A percentile compares a stretch with the other conserved stretches of the same genome.
Conservation (phyloP, 2,888 invertebrate genomes). For the Tetrapedia diversipes region DNA sequence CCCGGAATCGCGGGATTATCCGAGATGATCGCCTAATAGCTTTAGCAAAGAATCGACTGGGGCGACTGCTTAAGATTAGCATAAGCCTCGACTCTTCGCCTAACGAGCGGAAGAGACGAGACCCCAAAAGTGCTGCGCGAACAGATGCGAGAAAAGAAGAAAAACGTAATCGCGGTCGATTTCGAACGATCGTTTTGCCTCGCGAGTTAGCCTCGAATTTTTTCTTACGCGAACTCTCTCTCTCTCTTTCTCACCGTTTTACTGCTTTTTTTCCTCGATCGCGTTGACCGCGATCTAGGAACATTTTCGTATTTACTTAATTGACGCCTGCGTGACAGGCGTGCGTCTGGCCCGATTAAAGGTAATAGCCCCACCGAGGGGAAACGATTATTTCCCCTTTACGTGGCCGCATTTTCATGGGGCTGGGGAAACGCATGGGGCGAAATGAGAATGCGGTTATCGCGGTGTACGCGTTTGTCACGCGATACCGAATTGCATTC, state of each 20-base stretch:
- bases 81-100: conserved; percentile 78
- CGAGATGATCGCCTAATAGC: conserved; percentile 83
- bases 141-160: conserved; percentile 66
- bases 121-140: conserved; percentile 80
- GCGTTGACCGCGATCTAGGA: neutral
- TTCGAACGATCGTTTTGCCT: neutral
- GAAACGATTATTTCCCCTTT: conserved; percentile 32
- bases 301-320: neutral
- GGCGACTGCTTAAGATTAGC: conserved; percentile 80
- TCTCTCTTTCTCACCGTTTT: neutral
- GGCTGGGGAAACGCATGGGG: conserved; percentile 6
- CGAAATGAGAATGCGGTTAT: conserved; percentile 18
- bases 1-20: conserved; percentile 81
- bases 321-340: conserved; percentile 30
- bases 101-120: conserved; percentile 80
- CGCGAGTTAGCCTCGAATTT: neutral
- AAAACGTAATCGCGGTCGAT: conserved; percentile 27
- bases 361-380: conserved; percentile 3
- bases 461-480: conserved; percentile 25
- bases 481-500: conserved; percentile 15
- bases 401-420: conserved; percentile 21
- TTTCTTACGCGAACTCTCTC: no score
- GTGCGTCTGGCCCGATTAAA: conserved; percentile 1
- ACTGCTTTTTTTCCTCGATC: neutral
- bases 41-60: conserved; percentile 82